Evolutionary conservation across 2,888 invertebrate genomes (phyloP).

Genomic region (Therioaphis trifolii): DNA sequence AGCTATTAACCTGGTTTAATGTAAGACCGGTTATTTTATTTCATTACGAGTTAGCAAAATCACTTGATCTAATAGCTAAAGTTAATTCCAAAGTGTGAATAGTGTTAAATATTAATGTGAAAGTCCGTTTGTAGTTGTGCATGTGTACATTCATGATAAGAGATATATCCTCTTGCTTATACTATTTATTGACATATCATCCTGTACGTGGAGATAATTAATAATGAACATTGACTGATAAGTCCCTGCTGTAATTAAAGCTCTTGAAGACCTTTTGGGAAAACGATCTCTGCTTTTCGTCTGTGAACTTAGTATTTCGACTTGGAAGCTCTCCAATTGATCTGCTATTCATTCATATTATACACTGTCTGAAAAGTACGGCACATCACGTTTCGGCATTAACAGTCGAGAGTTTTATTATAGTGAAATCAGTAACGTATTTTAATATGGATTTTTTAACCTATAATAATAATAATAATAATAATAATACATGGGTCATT

Average conservation of each 20-base stretch:
- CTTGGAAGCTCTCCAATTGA: constrained; percentile 28
- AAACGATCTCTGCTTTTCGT: constrained; percentile 27
- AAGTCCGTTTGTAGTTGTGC: background rate
- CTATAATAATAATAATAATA: too few relatives aligned
- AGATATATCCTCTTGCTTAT: background rate
- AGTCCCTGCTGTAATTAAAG: constrained; percentile 14
- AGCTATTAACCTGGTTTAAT: constrained; percentile 31
- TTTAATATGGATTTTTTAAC: constrained; percentile 28
- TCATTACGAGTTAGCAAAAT: background rate
- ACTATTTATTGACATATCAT: background rate
- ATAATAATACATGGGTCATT: constrained; percentile 54
- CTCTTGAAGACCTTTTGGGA: constrained; percentile 14
- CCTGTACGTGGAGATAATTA: background rate
- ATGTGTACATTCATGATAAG: background rate
- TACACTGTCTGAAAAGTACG: constrained; percentile 6
- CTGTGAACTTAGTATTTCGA: background rate
- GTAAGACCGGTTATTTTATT: constrained; percentile 31
- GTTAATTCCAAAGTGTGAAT: background rate
- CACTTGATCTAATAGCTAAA: background rate
- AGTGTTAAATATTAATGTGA: background rate
- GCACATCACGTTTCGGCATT: constrained; percentile 36
- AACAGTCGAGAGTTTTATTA: constrained; percentile 5
- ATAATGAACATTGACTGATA: background rate
- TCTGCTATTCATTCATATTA: constrained; percentile 17
- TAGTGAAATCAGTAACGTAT: constrained; percentile 36